Evolutionary conservation across 2,113 vertebrate species (phyloP).

Genomic region (Dromas ardeola): DNA sequence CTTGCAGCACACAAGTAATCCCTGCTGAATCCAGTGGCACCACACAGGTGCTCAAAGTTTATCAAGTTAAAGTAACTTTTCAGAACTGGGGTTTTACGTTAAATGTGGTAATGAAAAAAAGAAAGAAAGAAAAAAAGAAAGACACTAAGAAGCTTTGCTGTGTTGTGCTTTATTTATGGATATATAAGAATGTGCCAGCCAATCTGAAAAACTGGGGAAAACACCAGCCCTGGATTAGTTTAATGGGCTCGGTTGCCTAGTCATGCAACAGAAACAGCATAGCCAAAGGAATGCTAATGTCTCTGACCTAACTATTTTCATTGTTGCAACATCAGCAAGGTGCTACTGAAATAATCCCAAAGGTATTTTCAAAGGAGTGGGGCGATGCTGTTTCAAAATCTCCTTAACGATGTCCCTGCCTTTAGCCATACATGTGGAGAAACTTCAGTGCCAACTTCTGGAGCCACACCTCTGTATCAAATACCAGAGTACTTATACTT

Average conservation of each 20-base stretch:
- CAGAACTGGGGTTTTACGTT: not conserved
- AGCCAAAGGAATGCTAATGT: slow-evolving; percentile 58
- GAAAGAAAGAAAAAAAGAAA: not conserved
- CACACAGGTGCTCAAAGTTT: not conserved
- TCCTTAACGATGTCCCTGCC: not conserved
- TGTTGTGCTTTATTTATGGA: not conserved
- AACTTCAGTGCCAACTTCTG: slow-evolving; percentile 17
- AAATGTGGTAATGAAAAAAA: not conserved
- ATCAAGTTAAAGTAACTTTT: not conserved
- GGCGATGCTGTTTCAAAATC: slow-evolving; percentile 30
- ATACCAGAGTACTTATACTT: slow-evolving; percentile 59
- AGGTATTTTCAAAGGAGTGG: slow-evolving; percentile 64
- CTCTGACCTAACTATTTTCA: slow-evolving; percentile 68
- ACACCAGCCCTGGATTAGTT: not conserved
- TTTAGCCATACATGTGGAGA: slow-evolving; percentile 32
- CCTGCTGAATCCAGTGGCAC: not conserved
- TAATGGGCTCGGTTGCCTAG: slow-evolving; percentile 1
- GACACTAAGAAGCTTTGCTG: not conserved
- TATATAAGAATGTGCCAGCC: not conserved
- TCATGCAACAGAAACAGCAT: slow-evolving; percentile 41
- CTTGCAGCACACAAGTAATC: not conserved
- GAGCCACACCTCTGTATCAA: slow-evolving; percentile 51
- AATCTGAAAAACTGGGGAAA: slow-evolving; percentile 9
- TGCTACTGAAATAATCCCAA: slow-evolving; percentile 60
- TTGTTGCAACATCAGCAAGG: slow-evolving; percentile 58